phyloP scores from a whole-genome alignment of 2,113 vertebrate species.

The Ia io region DNA sequence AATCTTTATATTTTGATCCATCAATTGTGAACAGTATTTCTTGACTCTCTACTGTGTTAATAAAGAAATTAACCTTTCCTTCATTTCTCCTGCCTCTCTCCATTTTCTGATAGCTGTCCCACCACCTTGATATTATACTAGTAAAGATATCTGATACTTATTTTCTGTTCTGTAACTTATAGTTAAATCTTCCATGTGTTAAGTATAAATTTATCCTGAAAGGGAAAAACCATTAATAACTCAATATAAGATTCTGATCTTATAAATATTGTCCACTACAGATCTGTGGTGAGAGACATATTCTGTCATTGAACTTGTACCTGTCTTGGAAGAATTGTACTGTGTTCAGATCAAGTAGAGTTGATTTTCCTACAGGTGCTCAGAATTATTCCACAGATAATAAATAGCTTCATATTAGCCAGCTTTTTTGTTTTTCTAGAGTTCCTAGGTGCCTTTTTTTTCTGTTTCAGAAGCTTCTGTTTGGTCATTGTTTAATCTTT shows the following conservation, averaged over 20 bases:
- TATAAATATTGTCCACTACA: neutral
- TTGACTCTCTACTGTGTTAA: neutral
- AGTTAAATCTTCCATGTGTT: slow-evolving; percentile 11
- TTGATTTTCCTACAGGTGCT: neutral
- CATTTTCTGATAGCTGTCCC: neutral
- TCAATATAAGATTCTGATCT: neutral
- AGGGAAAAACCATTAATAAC: neutral
- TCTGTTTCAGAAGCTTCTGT: neutral
- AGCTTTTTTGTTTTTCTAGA: slow-evolving; percentile 24
- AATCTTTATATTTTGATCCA: neutral
- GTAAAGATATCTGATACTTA: neutral
- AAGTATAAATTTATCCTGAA: neutral
- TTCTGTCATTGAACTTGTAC: neutral
- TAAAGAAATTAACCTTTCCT: neutral
- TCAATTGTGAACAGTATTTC: neutral
- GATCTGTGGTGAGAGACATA: neutral
- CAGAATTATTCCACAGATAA: neutral
- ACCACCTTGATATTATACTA: neutral
- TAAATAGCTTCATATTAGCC: neutral
- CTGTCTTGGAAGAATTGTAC: neutral
- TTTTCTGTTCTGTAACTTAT: neutral
- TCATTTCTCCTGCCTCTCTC: neutral
- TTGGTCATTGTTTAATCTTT: neutral
- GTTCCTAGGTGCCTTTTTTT: neutral
- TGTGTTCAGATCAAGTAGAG: neutral